phyloP scores from a whole-genome alignment of 2,797 vertebrate species.

The Tapirus indicus region DNA sequence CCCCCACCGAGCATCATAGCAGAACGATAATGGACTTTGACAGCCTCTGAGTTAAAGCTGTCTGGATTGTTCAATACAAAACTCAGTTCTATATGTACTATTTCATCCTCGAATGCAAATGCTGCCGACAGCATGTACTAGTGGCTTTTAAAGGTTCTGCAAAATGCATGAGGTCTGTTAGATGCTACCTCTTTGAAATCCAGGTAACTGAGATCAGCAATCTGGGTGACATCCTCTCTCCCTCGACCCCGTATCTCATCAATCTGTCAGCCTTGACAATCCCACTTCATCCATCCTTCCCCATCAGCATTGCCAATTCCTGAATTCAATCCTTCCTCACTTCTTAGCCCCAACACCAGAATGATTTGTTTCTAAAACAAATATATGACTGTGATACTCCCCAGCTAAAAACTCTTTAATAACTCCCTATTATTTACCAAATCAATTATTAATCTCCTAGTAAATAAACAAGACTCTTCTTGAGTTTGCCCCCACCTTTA shows the following conservation, averaged over 20 bases:
- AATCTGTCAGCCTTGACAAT: not conserved
- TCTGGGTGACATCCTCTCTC: not conserved
- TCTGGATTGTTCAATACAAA: conserved; percentile 53
- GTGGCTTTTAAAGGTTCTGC: conserved; percentile 54
- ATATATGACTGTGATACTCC: not conserved
- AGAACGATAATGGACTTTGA: conserved; percentile 73
- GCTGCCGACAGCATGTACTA: conserved; percentile 50
- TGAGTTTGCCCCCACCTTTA: not conserved
- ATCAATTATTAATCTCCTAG: not conserved
- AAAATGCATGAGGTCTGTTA: conserved; percentile 60
- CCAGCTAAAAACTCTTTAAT: not conserved
- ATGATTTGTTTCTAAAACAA: not conserved
- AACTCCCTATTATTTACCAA: not conserved
- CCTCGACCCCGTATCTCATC: not conserved
- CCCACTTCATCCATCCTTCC: not conserved
- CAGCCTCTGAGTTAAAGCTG: conserved; percentile 70
- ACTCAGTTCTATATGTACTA: conserved; percentile 46
- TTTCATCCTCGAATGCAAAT: conserved; percentile 71
- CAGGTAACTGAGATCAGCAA: conserved; percentile 31
- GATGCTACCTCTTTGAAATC: conserved; percentile 37
- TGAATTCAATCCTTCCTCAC: not conserved
- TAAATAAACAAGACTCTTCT: not conserved
- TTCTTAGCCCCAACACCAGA: not conserved
- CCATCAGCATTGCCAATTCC: not conserved
- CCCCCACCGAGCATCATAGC: not conserved